Evolutionary conservation across 1,140 invertebrate species (phyloP).

Genomic region (Semibalanus balanoides): DNA sequence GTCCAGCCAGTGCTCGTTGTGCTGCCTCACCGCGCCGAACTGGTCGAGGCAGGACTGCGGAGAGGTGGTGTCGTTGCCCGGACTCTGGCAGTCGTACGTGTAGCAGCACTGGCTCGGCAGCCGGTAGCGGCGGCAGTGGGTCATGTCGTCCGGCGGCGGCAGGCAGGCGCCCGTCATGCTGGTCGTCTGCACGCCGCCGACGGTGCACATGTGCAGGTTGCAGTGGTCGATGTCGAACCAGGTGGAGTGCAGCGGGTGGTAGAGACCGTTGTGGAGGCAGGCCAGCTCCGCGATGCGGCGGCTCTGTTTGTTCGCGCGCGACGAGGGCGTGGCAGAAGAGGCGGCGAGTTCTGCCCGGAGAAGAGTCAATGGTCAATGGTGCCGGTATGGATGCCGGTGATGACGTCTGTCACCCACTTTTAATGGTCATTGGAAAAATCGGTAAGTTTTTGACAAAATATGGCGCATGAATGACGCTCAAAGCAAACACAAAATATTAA

Average conservation of each 20-base stretch:
- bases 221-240: neutral
- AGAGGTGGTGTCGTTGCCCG: neutral
- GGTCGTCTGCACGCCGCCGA: neutral
- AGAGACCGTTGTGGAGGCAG: neutral
- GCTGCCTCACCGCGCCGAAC: no score
- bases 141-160: neutral
- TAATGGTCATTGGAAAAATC: no score
- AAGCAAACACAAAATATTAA: no score
- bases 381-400: no score
- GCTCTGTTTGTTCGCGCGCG: no score
- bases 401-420: no score
- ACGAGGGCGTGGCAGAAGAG: no score
- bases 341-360: no score
- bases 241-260: neutral
- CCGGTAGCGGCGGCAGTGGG: neutral
- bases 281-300: no score
- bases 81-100: neutral
- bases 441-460: no score
- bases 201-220: neutral
- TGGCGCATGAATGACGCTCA: no score
- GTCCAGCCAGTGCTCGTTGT: neutral
- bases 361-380: no score
- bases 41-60: neutral
- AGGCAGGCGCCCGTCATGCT: neutral
- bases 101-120: neutral